A percentile compares a stretch with the other conserved stretches of the same genome.
These are phyloP conservation scores for Hymenopus coronatus DNA, from an alignment of 2,888 invertebrate genomes.

Conservation along the genomic window DNA sequence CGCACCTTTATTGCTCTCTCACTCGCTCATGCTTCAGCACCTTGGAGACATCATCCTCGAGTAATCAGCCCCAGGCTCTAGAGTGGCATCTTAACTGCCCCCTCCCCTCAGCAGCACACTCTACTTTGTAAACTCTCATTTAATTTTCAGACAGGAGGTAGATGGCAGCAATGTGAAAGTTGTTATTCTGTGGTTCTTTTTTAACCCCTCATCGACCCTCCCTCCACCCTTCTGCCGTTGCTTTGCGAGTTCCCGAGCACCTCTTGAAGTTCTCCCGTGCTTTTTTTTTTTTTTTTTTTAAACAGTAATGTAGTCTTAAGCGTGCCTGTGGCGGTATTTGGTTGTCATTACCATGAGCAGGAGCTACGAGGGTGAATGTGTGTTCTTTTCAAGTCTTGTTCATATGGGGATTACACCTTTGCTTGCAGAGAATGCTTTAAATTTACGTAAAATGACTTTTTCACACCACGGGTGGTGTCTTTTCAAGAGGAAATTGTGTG, in stretches of 20 bases:
- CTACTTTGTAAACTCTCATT: neutral
- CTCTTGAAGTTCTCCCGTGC: neutral
- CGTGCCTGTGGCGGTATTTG: neutral
- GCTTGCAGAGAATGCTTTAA: too few relatives aligned
- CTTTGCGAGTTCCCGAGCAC: neutral
- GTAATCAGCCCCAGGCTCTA: neutral
- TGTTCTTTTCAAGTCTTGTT: neutral
- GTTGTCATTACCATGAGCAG: neutral
- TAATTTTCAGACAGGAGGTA: neutral
- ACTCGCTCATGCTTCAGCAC: neutral
- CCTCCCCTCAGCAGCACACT: neutral
- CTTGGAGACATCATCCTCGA: neutral
- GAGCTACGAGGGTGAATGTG: neutral
- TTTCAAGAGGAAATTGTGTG: too few relatives aligned
- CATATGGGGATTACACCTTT: too few relatives aligned
- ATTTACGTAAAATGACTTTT: too few relatives aligned
- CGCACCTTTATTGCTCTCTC: neutral
- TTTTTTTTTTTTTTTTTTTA: neutral
- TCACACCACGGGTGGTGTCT: too few relatives aligned
- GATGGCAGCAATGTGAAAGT: neutral
- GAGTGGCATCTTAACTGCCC: neutral
- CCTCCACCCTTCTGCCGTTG: neutral
- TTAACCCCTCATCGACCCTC: neutral
- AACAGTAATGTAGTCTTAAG: neutral
- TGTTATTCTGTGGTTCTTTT: neutral